Conservation (phyloP, 2,113 vertebrate species). For the Carassius auratus region DNA sequence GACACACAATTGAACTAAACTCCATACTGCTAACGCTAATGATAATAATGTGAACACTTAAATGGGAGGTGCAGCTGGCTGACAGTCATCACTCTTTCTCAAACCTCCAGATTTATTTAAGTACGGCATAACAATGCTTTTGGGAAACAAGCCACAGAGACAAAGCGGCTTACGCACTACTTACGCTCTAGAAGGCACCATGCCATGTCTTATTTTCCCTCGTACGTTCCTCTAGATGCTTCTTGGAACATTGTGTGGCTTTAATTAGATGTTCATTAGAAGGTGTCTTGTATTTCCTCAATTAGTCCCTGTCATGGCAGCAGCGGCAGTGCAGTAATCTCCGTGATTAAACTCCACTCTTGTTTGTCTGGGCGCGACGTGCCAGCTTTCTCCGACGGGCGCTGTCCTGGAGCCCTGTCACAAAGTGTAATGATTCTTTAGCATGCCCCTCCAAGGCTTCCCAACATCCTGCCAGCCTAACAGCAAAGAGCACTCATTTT, state of each 20-base stretch:
- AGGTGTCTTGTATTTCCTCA: constrained; percentile 70
- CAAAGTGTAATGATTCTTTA: constrained; percentile 85
- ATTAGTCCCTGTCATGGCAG: constrained; percentile 69
- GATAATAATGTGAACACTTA: neutral
- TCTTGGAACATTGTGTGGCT: constrained; percentile 64
- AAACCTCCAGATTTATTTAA: constrained; percentile 19
- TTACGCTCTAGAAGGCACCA: constrained; percentile 35
- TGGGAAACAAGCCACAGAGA: constrained; percentile 16
- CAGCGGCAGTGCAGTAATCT: constrained; percentile 60
- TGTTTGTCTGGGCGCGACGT: constrained; percentile 62
- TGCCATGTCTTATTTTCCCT: constrained; percentile 45
- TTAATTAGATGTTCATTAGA: constrained; percentile 75
- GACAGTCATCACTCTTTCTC: constrained; percentile 10
- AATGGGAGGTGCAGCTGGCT: neutral
- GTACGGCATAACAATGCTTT: constrained; percentile 17
- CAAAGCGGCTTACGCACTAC: neutral
- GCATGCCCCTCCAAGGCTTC: constrained; percentile 82
- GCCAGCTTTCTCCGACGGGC: constrained; percentile 57
- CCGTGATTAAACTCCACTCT: constrained; percentile 68
- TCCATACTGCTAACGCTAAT: neutral
- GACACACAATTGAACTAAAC: neutral
- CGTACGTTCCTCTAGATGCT: constrained; percentile 54
- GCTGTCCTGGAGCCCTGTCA: constrained; percentile 81
- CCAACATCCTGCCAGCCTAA: constrained; percentile 89
- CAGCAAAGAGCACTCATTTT: constrained; percentile 95